phyloP scores from a whole-genome alignment of 1,140 invertebrate genomes.

The Lamellibrachia luymesi region DNA sequence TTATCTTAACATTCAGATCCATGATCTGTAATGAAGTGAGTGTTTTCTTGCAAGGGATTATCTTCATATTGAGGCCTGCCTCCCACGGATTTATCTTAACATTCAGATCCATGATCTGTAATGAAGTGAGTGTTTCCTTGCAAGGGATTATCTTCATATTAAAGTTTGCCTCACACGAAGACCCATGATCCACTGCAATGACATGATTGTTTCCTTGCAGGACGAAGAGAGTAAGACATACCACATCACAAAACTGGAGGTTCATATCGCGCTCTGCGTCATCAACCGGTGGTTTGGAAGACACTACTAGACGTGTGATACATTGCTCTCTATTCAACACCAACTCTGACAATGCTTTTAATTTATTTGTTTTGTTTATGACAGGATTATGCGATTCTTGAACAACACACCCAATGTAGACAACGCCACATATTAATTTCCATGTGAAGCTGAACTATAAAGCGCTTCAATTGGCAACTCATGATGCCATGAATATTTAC shows the following conservation, averaged over 20 bases:
- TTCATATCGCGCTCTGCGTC: neutral
- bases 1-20: too few species aligned
- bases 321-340: neutral
- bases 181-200: neutral
- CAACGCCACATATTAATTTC: neutral
- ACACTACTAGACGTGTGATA: neutral
- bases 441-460: neutral
- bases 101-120: neutral
- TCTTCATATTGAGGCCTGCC: too few species aligned
- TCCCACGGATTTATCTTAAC: too few species aligned
- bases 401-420: neutral
- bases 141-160: too few species aligned
- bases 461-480: neutral
- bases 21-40: neutral
- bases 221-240: constrained; percentile 13
- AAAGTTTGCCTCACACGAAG: too few species aligned
- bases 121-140: neutral
- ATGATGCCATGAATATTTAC: neutral
- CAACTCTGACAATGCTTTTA: neutral
- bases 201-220: neutral
- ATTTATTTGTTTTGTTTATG: neutral
- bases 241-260: constrained; percentile 6
- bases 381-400: neutral
- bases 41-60: too few species aligned
- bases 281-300: constrained; percentile 20